Conservation (phyloP, 2,888 invertebrate species). For the Watsonalla binaria region DNA sequence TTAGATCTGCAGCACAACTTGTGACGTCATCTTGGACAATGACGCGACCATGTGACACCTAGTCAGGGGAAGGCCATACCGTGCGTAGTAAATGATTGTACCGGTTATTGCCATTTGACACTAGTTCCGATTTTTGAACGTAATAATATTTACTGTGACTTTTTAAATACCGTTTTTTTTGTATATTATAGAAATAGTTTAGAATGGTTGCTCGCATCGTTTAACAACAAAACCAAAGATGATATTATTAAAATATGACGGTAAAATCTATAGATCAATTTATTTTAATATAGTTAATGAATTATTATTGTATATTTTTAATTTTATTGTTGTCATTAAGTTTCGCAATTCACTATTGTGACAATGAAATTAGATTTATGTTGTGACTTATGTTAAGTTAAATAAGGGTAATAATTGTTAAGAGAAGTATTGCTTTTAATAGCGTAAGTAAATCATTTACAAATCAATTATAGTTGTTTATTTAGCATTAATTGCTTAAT, state of each 20-base stretch:
- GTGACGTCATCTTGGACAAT: too few species aligned
- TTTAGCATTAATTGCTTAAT: slow-evolving; percentile 11
- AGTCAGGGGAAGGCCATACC: too few species aligned
- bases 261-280: slow-evolving; percentile 37
- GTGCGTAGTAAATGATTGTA: too few species aligned
- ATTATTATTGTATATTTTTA: slow-evolving; percentile 23
- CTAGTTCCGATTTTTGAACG: too few species aligned
- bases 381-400: background rate
- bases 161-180: too few species aligned
- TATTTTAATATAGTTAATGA: slow-evolving; percentile 33
- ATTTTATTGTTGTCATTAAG: slow-evolving; percentile 17
- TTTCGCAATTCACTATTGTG: slow-evolving; percentile 36
- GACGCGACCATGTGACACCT: too few species aligned
- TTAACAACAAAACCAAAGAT: slow-evolving; percentile 65
- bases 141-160: too few species aligned
- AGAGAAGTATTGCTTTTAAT: background rate
- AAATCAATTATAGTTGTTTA: slow-evolving; percentile 11
- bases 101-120: too few species aligned
- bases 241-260: slow-evolving; percentile 58
- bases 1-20: too few species aligned
- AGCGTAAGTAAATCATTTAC: slow-evolving; percentile 4
- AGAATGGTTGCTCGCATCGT: slow-evolving; percentile 39
- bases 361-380: slow-evolving; percentile 20
- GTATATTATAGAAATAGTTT: slow-evolving; percentile 5
- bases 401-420: background rate